A percentile compares a stretch with the other conserved stretches of the same genome.
phyloP scores from a whole-genome alignment of 2,797 vertebrate species.

The Lepilemur ruficaudatus region DNA sequence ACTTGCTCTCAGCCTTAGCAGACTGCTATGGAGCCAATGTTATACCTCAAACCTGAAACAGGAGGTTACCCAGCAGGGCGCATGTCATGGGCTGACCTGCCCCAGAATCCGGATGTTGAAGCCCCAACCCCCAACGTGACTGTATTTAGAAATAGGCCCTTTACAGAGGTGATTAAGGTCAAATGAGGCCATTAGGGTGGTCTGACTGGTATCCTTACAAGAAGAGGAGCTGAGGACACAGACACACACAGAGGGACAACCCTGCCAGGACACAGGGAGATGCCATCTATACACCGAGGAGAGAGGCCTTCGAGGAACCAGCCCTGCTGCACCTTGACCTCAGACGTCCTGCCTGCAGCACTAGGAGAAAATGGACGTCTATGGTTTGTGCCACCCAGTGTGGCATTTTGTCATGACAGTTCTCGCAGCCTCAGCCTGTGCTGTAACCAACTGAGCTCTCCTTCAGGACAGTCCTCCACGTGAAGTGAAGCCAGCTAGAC shows the following conservation, averaged over 20 bases:
- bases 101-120: background rate
- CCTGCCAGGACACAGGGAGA: background rate
- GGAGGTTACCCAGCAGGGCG: background rate
- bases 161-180: background rate
- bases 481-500: too few species aligned
- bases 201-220: background rate
- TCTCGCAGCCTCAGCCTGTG: background rate
- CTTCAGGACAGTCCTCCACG: too few species aligned
- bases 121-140: background rate
- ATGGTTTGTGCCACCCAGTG: background rate
- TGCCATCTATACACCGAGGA: fast-evolving
- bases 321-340: too few species aligned
- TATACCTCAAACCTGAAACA: background rate
- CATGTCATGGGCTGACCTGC: background rate
- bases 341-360: background rate
- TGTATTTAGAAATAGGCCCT: background rate
- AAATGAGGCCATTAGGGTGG: background rate
- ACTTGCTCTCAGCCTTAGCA: background rate
- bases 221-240: background rate
- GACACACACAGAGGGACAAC: background rate
- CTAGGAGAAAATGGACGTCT: background rate
- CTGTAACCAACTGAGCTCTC: background rate
- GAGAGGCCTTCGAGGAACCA: background rate
- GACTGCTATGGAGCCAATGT: background rate
- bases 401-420: background rate